Percentiles rank a stretch among this genome's conserved stretches.
These are phyloP conservation scores for Remorina albescens DNA, from an alignment of 2,797 vertebrate species.

Conservation along the genomic window DNA sequence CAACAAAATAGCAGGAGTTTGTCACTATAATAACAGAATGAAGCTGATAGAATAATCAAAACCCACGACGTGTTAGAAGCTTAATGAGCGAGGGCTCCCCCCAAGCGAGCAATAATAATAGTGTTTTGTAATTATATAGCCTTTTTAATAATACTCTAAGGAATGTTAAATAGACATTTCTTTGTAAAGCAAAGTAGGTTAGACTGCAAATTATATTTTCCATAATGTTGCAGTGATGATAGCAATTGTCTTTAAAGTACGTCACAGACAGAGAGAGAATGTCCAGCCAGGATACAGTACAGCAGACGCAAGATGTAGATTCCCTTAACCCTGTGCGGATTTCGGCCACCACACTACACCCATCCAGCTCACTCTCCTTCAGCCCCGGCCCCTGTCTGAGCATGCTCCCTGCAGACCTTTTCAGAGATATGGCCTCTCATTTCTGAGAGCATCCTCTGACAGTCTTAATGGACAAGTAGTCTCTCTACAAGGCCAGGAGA, in stretches of 20 bases:
- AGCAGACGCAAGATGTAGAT: conserved; percentile 16
- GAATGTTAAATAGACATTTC: conserved; percentile 76
- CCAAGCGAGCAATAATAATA: conserved; percentile 79
- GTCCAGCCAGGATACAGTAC: not conserved
- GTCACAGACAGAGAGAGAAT: not conserved
- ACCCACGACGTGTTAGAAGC: conserved; percentile 78
- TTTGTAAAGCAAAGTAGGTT: conserved; percentile 81
- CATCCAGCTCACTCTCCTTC: conserved; percentile 38
- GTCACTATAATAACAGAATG: conserved; percentile 80
- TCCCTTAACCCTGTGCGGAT: conserved; percentile 44
- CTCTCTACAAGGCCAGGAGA: conserved; percentile 65
- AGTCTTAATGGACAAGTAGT: conserved; percentile 81
- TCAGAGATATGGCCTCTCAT: conserved; percentile 68
- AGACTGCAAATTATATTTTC: conserved; percentile 69
- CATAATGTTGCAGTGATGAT: conserved; percentile 54
- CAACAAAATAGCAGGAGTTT: conserved; percentile 81
- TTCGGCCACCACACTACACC: conserved; percentile 25
- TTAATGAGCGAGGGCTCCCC: conserved; percentile 82
- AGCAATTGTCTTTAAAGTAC: conserved; percentile 39
- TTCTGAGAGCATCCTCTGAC: conserved; percentile 76
- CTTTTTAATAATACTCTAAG: conserved; percentile 80
- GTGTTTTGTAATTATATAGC: conserved; percentile 83
- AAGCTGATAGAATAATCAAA: conserved; percentile 81
- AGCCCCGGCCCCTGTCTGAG: conserved; percentile 60
- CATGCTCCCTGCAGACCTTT: conserved; percentile 61